Base-by-base conservation (phyloP, 2,113 vertebrate genomes). In the Shinisaurus crocodilurus region DNA sequence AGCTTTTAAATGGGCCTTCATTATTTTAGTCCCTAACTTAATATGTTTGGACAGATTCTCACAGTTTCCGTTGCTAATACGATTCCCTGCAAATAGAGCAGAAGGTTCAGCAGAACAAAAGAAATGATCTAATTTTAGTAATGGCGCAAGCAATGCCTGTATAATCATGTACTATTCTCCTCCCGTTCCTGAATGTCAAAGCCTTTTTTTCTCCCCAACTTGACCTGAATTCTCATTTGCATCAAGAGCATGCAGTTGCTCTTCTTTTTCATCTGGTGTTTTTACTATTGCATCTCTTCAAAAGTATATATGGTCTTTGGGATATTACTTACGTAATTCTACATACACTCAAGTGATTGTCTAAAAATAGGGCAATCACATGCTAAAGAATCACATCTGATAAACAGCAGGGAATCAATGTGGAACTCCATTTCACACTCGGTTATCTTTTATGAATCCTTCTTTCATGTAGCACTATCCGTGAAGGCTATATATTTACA, bases 61-160 rank as follows among this genome's bases (percentile, higher is more conserved):
- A 96, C 94, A 96, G 94, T 96, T 96, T 96, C 96, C 92, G 89
- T 95, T 96, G 96, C 95, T 96, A 96, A 95, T 96, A 95, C 90
- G 90, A 94, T 96, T 96, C 94, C 92, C 94, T 89, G 96, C 96
- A 96, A 96, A 95, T 96, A 96, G 96, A 96, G 96, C 96, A 96
- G 96, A 96, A 96, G 94, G 93, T 95, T 95, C 95, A 95, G 91
- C 89, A 95, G 95, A 96, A 96, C 94, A 96, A 96, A 96, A 96
- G 95, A 93, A 95, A 94, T 92, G 88, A 96, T 96, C 94, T 96
- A 95, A 95, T 96, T 96, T 96, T 96, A 96, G 95, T 96, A 95
- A 95, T 96, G 92, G 93, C 6, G 65, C 94, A 94, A 95, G 87
- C 94, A 43, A 84, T 83, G 94, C 84, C 95, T 93, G 40, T 85